Percentiles rank a stretch among this genome's conserved stretches.
Conservation (phyloP, 2,113 vertebrate species). For the Poecile atricapillus region DNA sequence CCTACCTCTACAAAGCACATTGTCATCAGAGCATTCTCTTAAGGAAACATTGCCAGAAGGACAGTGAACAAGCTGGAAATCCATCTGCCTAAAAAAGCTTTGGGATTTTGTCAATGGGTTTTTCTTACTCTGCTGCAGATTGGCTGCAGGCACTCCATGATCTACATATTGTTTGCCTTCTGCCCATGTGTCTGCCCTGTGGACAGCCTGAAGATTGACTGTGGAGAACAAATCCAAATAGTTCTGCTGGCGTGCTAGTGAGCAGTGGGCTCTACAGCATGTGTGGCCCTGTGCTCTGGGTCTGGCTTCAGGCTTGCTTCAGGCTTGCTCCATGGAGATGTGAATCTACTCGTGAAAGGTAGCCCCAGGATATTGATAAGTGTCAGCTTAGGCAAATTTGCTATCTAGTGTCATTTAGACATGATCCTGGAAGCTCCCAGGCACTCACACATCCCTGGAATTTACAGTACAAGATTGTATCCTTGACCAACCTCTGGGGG, state of each 20-base stretch:
- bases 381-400: background rate
- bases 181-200: background rate
- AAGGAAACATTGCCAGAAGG: background rate
- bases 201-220: background rate
- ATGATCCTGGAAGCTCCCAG: background rate
- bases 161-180: background rate
- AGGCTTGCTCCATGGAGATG: background rate
- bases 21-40: background rate
- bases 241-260: background rate
- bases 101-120: background rate
- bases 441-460: background rate
- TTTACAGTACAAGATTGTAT: background rate
- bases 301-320: background rate
- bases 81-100: background rate
- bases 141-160: background rate
- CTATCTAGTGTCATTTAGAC: background rate
- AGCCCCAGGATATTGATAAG: background rate
- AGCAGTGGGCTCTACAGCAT: background rate
- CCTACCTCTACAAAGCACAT: background rate
- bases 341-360: background rate
- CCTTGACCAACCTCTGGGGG: background rate
- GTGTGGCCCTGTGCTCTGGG: background rate
- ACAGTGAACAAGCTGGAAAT: background rate
- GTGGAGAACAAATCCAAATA: background rate
- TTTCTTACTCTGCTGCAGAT: background rate